Percentiles rank a stretch among this genome's conserved stretches.
Conservation (phyloP, 2,113 vertebrate species). For the Seriola rivoliana region DNA sequence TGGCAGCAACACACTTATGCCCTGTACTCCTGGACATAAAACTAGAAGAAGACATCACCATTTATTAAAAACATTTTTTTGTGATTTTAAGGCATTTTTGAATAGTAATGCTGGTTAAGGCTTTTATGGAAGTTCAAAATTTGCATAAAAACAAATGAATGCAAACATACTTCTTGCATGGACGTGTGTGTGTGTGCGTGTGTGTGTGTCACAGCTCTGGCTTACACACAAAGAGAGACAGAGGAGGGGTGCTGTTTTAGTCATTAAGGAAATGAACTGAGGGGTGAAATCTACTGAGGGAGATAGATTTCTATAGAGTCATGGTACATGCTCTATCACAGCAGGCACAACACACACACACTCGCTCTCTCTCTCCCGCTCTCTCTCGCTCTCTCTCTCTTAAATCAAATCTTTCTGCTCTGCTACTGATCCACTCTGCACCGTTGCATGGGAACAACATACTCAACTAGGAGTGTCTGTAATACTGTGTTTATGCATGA, state of each 20-base stretch:
- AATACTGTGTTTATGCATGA: conserved; percentile 18
- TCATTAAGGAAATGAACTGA: conserved; percentile 81
- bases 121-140: conserved; percentile 19
- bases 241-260: conserved; percentile 63
- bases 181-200: not conserved
- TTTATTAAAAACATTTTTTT: not conserved
- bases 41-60: not conserved
- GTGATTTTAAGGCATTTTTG: not conserved
- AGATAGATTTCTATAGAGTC: conserved; percentile 75
- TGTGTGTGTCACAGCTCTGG: conserved; percentile 22
- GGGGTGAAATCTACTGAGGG: conserved; percentile 77
- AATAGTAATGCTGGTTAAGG: not conserved
- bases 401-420: conserved; percentile 66
- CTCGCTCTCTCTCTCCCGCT: too few species aligned
- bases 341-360: conserved; percentile 11
- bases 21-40: not conserved
- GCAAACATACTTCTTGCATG: not conserved
- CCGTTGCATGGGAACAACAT: conserved; percentile 48
- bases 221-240: conserved; percentile 50
- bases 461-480: conserved; percentile 6
- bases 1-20: conserved; percentile 3
- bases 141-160: conserved; percentile 8
- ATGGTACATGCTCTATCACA: conserved; percentile 80
- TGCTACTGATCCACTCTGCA: conserved; percentile 58
- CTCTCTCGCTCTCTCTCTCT: not conserved